Base-by-base conservation (phyloP, 2,888 invertebrate species). In the Aphrophora alni region DNA sequence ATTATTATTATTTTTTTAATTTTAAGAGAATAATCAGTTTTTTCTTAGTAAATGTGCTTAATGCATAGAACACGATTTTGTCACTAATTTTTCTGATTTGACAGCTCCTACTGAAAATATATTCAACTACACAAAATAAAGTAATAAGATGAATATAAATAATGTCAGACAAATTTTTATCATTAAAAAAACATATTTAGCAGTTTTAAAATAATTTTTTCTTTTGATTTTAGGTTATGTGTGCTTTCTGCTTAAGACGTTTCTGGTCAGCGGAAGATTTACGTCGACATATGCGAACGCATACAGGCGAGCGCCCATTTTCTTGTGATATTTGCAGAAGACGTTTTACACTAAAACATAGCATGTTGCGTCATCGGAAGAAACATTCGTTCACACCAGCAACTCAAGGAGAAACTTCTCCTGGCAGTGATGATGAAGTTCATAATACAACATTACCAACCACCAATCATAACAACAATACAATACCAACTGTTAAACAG, bases 201-300 rank as follows among this genome's bases (percentile, higher is more conserved):
- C n/a, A n/a, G n/a, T n/a, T n/a, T n/a, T n/a, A n/a, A 33, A 33
- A 26, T 21, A 21, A 21, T 71, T n/a, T 71, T 25, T n/a, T n/a
- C n/a, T n/a, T 71, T 28, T 7, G 14, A 21, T 21, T 59, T 59
- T 87, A 93, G 93, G 93, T 95, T 7, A 95, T 96, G 80, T 97
- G 98, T 88, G 97, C 97, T 0, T 96, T 98, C 87, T 98, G 98
- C 88, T 92, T 97, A 87, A 94, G 97, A 82, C 93, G 97, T 73
- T 98, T 98, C 89, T 97, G 97, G 97, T 97, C 97, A 0, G 95
- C 97, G 0, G 97, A 98, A 87, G 98, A 98, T 88, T 90, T 98
- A 5, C 91, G 97, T 0, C 92, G 97, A 0, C 98, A 98, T 88
- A 97, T 98, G 96, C 90, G 97, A 25, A 97, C 97, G 0, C 98